Evolutionary conservation across 1,140 invertebrate species (phyloP).

Genomic region (Heliconius hewitsoni): DNA sequence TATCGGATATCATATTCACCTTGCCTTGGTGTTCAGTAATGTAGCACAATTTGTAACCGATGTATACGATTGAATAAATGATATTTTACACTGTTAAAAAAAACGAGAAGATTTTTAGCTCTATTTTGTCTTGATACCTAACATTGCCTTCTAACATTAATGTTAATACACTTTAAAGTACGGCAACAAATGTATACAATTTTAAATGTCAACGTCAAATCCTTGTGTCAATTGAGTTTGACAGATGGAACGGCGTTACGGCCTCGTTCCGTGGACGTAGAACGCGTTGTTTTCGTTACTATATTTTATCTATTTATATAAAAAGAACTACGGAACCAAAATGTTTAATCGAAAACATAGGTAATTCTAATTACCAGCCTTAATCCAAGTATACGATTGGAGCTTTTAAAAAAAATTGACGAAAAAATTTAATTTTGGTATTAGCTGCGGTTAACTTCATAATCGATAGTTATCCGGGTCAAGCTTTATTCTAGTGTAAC

Average conservation of each 20-base stretch:
- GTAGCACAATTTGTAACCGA: slow-evolving; percentile 80
- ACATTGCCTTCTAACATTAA: slow-evolving; percentile 65
- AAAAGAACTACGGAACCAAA: slow-evolving; percentile 46
- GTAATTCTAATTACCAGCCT: slow-evolving; percentile 74
- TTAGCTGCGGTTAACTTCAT: slow-evolving; percentile 64
- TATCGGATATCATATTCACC: slow-evolving; percentile 71
- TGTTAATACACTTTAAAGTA: slow-evolving; percentile 25
- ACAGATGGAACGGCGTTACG: slow-evolving; percentile 37
- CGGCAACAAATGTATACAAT: slow-evolving; percentile 36
- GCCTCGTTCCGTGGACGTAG: slow-evolving; percentile 6
- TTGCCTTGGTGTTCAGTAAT: slow-evolving; percentile 78
- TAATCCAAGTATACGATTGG: slow-evolving; percentile 78
- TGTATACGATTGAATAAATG: slow-evolving; percentile 78
- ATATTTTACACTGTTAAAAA: slow-evolving; percentile 79
- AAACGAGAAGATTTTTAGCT: slow-evolving; percentile 75
- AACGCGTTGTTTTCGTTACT: slow-evolving; percentile 45
- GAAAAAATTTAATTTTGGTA: slow-evolving; percentile 51
- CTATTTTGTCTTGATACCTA: slow-evolving; percentile 75
- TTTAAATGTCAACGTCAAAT: slow-evolving; percentile 25
- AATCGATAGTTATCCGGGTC: slow-evolving; percentile 66
- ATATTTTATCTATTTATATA: slow-evolving; percentile 50
- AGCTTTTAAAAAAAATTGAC: slow-evolving; percentile 59
- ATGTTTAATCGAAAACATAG: slow-evolving; percentile 41
- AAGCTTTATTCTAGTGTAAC: slow-evolving; percentile 77
- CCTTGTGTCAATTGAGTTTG: slow-evolving; percentile 30